A percentile compares a stretch with the other conserved stretches of the same genome.
Evolutionary conservation across 2,797 vertebrate genomes (phyloP).

Genomic region (Bucorvus abyssinicus): DNA sequence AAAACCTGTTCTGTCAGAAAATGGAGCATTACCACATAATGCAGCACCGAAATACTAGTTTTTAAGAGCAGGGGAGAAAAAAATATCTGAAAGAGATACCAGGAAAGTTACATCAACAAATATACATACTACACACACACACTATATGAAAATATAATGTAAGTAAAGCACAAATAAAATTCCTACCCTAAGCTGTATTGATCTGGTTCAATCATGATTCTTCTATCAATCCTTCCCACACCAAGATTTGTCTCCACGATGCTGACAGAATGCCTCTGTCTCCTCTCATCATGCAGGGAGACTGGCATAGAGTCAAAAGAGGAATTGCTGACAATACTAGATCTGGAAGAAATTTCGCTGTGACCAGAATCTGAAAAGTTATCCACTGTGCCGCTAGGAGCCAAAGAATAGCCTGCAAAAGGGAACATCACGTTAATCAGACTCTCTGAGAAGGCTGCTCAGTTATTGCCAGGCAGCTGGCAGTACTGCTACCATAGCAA

Average conservation of each 20-base stretch:
- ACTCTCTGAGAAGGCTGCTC: not conserved
- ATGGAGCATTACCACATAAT: not conserved
- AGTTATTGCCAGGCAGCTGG: not conserved
- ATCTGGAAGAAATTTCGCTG: conserved; percentile 96
- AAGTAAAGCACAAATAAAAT: conserved; percentile 11
- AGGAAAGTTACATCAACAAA: not conserved
- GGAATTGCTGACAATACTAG: conserved; percentile 97
- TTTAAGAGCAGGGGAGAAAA: not conserved
- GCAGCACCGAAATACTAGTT: not conserved
- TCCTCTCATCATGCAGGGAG: conserved; percentile 87
- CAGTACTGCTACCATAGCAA: not conserved
- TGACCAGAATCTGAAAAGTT: conserved; percentile 95
- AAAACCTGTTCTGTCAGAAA: not conserved
- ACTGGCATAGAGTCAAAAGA: conserved; percentile 89
- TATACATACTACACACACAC: not conserved
- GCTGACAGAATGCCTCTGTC: conserved; percentile 89
- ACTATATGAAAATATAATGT: not conserved
- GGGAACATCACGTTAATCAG: not conserved
- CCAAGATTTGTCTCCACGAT: conserved; percentile 84
- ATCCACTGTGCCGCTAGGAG: conserved; percentile 85
- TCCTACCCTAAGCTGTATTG: conserved; percentile 93
- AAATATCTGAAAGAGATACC: not conserved
- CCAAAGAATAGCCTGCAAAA: conserved; percentile 83
- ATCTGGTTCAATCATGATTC: conserved; percentile 88
- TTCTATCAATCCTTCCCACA: conserved; percentile 86